phyloP scores from a whole-genome alignment of 1,140 invertebrate genomes.

The Sitodiplosis mosellana region DNA sequence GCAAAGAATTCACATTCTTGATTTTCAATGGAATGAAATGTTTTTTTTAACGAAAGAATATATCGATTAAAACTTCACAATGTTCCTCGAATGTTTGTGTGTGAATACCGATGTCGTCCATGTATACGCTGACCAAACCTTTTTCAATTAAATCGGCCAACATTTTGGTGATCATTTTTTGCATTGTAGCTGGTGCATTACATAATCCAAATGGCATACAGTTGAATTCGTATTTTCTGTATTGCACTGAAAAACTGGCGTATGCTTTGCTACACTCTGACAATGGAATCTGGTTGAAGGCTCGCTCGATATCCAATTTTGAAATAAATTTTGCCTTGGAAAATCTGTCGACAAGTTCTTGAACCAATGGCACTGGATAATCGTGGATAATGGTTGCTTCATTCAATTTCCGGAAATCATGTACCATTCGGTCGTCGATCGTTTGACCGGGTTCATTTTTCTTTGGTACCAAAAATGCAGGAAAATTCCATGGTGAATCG shows the following conservation, averaged over 20 bases:
- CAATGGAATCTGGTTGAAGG: constrained; percentile 11
- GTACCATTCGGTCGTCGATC: too few relatives aligned
- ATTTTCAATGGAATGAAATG: neutral
- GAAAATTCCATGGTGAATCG: too few relatives aligned
- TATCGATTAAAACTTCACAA: neutral
- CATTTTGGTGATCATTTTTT: constrained; percentile 20
- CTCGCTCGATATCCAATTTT: constrained; percentile 11
- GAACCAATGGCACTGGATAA: constrained; percentile 14
- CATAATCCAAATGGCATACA: constrained; percentile 11
- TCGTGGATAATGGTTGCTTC: constrained; percentile 12
- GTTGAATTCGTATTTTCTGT: constrained; percentile 14
- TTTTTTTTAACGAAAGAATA: neutral
- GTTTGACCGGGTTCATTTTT: too few relatives aligned
- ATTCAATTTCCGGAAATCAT: constrained; percentile 17
- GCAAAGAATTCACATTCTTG: constrained; percentile 2
- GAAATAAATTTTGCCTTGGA: constrained; percentile 8
- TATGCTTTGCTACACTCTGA: constrained; percentile 8
- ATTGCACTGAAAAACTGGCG: constrained; percentile 23
- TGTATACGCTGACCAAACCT: constrained; percentile 3
- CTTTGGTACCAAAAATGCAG: too few relatives aligned
- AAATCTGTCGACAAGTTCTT: constrained; percentile 8
- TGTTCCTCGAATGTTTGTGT: constrained; percentile 3
- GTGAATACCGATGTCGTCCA: neutral
- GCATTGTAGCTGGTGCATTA: constrained; percentile 6
- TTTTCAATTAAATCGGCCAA: constrained; percentile 10